Percentiles rank a stretch among this genome's conserved stretches.
These are phyloP conservation scores for Esox lucius DNA, from an alignment of 2,797 vertebrate genomes.

Conservation along the genomic window DNA sequence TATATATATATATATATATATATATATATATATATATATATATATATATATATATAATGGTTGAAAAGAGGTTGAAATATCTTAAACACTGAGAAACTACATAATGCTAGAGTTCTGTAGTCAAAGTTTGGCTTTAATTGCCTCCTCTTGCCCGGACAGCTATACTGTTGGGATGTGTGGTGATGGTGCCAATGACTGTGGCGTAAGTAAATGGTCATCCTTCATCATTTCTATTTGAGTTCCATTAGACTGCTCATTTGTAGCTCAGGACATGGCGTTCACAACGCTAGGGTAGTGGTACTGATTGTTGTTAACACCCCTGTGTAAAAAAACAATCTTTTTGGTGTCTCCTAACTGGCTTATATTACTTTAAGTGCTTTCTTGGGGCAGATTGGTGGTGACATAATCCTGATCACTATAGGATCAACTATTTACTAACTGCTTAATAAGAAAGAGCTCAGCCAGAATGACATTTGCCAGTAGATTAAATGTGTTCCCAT, in stretches of 20 bases:
- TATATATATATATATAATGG: not conserved
- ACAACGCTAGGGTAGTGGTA: too few species aligned
- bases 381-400: not conserved
- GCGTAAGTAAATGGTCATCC: constrained; percentile 78
- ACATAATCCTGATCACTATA: not conserved
- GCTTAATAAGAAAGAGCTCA: not conserved
- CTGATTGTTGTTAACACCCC: not conserved
- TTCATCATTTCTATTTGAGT: not conserved
- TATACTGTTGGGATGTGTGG: constrained; percentile 99
- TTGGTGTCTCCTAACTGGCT: not conserved
- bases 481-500: not conserved
- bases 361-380: not conserved
- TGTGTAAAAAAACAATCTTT: not conserved
- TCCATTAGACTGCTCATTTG: too few species aligned
- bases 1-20: too few species aligned
- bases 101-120: not conserved
- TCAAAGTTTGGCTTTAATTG: not conserved
- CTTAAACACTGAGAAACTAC: not conserved
- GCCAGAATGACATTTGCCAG: not conserved
- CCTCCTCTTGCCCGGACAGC: constrained; percentile 59
- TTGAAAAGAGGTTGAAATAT: not conserved
- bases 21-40: too few species aligned
- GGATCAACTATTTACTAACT: not conserved
- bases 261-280: too few species aligned
- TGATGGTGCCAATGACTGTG: constrained; percentile 97